Conservation (phyloP, 2,113 vertebrate genomes). For the Zosterops japonicus region DNA sequence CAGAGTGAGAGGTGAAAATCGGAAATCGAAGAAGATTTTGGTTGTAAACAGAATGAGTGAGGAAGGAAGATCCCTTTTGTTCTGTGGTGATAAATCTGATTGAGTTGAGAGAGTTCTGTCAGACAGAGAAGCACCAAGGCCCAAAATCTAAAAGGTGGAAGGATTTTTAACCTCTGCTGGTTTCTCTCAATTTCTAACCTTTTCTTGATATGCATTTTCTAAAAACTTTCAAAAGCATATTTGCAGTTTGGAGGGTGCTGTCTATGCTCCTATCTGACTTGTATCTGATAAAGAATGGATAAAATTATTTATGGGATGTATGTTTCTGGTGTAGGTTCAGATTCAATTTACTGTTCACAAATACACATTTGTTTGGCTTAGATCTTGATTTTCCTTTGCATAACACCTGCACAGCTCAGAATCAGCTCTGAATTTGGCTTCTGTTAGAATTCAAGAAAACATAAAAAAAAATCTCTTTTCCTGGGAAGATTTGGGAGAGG, state of each 20-base stretch:
- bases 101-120: background rate
- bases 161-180: background rate
- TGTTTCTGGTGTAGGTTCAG: background rate
- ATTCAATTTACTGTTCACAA: background rate
- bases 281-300: background rate
- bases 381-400: background rate
- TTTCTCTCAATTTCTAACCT: background rate
- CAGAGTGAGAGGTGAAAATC: background rate
- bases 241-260: background rate
- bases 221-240: background rate
- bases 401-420: background rate
- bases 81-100: background rate
- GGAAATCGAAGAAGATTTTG: background rate
- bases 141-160: background rate
- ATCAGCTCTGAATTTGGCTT: background rate
- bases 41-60: background rate
- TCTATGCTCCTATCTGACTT: background rate
- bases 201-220: background rate
- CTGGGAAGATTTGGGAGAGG: background rate
- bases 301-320: background rate
- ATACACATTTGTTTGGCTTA: background rate
- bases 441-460: background rate
- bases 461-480: background rate
- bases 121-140: background rate
- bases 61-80: background rate